Percentiles rank a stretch among this genome's conserved stretches.
These are phyloP conservation scores for Oreochromis niloticus DNA, from an alignment of 2,113 vertebrate genomes.

Conservation along the genomic window DNA sequence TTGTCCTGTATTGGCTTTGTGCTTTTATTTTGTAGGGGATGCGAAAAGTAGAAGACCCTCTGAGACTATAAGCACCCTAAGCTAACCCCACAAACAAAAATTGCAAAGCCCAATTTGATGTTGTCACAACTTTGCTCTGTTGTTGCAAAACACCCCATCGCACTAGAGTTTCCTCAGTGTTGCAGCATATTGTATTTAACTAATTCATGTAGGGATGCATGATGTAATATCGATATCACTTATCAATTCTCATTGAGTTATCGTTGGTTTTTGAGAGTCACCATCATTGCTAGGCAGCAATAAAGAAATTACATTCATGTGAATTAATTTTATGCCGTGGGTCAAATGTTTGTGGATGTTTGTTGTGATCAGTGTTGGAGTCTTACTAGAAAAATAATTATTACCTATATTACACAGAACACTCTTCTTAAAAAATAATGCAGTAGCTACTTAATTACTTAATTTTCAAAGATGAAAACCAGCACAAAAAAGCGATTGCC, in stretches of 20 bases:
- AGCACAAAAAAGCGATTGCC: not conserved
- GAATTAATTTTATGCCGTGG: not conserved
- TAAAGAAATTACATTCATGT: not conserved
- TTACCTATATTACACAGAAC: not conserved
- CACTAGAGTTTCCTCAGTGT: not conserved
- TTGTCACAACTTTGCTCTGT: not conserved
- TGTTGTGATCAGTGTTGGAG: not conserved
- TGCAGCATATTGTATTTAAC: not conserved
- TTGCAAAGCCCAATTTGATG: not conserved
- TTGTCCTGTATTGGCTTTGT: not conserved
- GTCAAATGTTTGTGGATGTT: not conserved
- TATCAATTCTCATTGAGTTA: not conserved
- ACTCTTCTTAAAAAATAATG: not conserved
- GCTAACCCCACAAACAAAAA: not conserved
- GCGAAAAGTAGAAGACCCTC: not conserved
- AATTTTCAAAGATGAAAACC: not conserved
- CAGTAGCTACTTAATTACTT: not conserved
- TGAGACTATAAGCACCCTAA: not conserved
- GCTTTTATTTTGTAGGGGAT: not conserved
- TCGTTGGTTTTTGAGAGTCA: not conserved
- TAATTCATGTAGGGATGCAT: not conserved
- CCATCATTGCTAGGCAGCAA: not conserved
- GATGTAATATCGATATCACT: not conserved
- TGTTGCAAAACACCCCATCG: not conserved
- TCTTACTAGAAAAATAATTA: not conserved